phyloP scores from a whole-genome alignment of 2,888 invertebrate species.

The Drosophila antonietae region DNA sequence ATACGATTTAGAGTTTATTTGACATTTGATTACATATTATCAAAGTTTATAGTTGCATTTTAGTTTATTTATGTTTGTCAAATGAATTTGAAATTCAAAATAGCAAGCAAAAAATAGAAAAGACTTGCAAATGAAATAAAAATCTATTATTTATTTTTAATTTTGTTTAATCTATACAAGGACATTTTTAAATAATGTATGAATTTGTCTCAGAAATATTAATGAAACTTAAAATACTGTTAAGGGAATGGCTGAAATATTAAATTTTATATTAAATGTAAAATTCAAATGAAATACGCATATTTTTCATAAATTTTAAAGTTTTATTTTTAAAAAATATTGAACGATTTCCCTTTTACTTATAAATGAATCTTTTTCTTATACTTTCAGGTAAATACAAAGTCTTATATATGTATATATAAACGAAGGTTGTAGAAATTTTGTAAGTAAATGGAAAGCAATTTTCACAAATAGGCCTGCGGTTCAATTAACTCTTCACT shows the following conservation, averaged over 20 bases:
- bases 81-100: background rate
- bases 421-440: background rate
- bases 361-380: constrained; percentile 13
- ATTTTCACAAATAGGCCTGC: constrained; percentile 41
- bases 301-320: background rate
- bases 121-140: background rate
- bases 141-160: background rate
- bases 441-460: constrained; percentile 33
- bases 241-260: background rate
- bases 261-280: background rate
- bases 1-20: background rate
- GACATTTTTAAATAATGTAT: background rate
- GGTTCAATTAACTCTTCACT: constrained; percentile 58
- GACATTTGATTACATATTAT: constrained; percentile 2
- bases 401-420: background rate
- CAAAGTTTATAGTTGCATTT: background rate
- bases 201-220: background rate
- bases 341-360: background rate
- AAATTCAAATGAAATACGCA: background rate
- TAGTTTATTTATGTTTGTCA: too few relatives aligned
- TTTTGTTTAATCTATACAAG: background rate
- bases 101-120: background rate
- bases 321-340: background rate
- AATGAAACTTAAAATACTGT: background rate
- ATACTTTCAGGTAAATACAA: constrained; percentile 54